Conservation (phyloP, 2,113 vertebrate genomes). For the Ranitomeya variabilis region DNA sequence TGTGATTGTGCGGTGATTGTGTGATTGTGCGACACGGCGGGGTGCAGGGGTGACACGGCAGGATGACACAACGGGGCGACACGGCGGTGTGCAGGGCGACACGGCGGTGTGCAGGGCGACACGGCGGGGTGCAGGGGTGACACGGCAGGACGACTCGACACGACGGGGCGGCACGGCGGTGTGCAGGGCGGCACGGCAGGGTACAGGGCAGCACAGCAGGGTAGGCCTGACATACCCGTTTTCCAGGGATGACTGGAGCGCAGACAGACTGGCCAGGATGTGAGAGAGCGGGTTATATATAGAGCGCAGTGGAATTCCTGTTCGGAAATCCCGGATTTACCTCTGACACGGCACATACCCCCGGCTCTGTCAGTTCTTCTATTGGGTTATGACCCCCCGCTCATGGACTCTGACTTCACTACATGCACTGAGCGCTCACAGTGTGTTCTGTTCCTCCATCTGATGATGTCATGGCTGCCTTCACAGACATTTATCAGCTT, state of each 20-base stretch:
- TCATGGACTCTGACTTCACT: background rate
- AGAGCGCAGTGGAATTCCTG: slow-evolving; percentile 33
- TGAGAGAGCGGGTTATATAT: slow-evolving; percentile 20
- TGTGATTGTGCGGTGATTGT: too few relatives aligned
- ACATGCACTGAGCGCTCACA: background rate
- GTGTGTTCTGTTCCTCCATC: too few relatives aligned
- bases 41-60: too few relatives aligned
- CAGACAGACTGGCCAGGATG: slow-evolving; percentile 15
- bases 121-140: too few relatives aligned
- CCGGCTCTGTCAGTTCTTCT: background rate
- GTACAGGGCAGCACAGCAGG: background rate
- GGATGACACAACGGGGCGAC: too few relatives aligned
- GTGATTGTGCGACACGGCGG: too few relatives aligned
- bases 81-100: too few relatives aligned
- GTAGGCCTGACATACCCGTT: background rate
- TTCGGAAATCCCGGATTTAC: slow-evolving; percentile 28
- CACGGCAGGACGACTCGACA: too few relatives aligned
- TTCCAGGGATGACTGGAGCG: background rate
- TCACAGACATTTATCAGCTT: too few relatives aligned
- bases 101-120: background rate
- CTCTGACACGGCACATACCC: slow-evolving; percentile 4
- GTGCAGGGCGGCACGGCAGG: too few relatives aligned
- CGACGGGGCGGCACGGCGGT: too few relatives aligned
- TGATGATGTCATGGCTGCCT: background rate
- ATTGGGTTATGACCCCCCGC: background rate